These are phyloP conservation scores for Ahaetulla prasina DNA, from an alignment of 2,113 vertebrate genomes.

Conservation along the genomic window DNA sequence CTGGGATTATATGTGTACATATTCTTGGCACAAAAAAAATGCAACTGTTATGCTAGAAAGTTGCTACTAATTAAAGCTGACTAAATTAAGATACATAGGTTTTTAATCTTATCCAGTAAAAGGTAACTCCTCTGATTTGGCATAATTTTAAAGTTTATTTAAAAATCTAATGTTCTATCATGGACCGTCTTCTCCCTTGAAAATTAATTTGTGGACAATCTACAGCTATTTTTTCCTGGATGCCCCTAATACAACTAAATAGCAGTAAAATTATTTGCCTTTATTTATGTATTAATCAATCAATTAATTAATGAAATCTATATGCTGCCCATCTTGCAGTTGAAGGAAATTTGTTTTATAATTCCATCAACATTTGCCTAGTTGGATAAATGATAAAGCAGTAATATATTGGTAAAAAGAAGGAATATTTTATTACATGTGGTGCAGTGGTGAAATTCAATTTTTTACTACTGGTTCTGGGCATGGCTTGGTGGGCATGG, in stretches of 20 bases:
- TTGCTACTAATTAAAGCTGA: not conserved
- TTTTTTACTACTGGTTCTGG: too few species aligned
- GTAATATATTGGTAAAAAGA: not conserved
- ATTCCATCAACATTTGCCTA: not conserved
- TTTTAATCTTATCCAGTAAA: not conserved
- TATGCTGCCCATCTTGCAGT: not conserved
- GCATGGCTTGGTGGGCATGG: too few species aligned
- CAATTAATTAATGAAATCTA: not conserved
- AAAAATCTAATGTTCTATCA: not conserved
- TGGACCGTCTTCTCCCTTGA: not conserved
- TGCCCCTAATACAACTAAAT: not conserved
- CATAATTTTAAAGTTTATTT: not conserved
- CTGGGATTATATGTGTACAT: not conserved
- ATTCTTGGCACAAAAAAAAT: not conserved
- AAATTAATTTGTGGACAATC: not conserved
- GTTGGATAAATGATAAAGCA: not conserved
- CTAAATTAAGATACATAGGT: not conserved
- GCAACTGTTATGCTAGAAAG: not conserved
- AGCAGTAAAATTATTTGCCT: not conserved
- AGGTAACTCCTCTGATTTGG: not conserved
- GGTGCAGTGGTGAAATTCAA: not conserved
- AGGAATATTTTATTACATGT: not conserved
- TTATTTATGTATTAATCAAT: not conserved
- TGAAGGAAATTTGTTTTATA: not conserved
- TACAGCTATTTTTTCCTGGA: not conserved